phyloP scores from a whole-genome alignment of 2,113 vertebrate genomes.

The Nibea coibor region DNA sequence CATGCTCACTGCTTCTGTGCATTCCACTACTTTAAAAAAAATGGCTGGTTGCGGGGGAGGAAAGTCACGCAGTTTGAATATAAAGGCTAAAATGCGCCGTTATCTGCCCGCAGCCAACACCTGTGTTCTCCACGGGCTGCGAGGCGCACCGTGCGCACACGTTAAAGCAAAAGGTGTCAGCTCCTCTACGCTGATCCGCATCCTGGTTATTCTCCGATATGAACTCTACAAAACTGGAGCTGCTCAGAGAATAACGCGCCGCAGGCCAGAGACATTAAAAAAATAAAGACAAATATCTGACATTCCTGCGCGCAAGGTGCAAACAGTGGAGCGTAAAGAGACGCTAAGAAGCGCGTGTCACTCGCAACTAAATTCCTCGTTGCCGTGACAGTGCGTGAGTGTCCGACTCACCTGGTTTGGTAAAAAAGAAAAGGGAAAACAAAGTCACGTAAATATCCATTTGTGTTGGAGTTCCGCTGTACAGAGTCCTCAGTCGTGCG shows the following conservation, averaged over 20 bases:
- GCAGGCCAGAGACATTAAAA: not conserved
- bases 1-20: not conserved
- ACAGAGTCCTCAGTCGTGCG: constrained; percentile 67
- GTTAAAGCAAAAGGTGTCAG: constrained; percentile 13
- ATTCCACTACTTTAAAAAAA: constrained; percentile 6
- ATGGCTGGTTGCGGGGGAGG: not conserved
- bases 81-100: not conserved
- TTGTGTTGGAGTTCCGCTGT: constrained; percentile 67
- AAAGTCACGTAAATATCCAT: constrained; percentile 87
- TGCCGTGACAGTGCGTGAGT: fast-evolving
- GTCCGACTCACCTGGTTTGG: constrained; percentile 86
- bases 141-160: constrained; percentile 29
- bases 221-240: constrained; percentile 24
- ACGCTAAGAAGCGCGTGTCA: constrained; percentile 2
- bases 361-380: not conserved
- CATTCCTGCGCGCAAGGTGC: constrained; percentile 37
- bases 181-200: not conserved
- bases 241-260: not conserved
- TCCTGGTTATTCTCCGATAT: not conserved
- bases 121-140: constrained; percentile 46
- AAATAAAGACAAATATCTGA: not conserved
- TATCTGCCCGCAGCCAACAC: constrained; percentile 48
- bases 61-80: constrained; percentile 44
- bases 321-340: constrained; percentile 27
- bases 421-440: constrained; percentile 83